phyloP scores from a whole-genome alignment of 2,797 vertebrate species.

The Pantherophis alleghaniensis region DNA sequence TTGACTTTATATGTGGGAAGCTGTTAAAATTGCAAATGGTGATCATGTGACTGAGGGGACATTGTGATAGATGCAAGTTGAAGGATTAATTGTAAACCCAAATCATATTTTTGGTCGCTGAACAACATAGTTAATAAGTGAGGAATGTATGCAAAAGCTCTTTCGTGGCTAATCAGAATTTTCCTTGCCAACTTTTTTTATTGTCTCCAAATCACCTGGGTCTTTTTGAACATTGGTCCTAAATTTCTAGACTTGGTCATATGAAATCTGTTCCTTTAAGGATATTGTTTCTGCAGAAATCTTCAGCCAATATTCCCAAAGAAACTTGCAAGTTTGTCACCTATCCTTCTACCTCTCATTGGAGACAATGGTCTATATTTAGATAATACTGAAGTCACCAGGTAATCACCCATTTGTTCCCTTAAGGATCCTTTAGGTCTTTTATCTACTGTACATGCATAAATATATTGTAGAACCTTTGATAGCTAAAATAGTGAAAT shows the following conservation, averaged over 20 bases:
- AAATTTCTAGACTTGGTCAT: not conserved
- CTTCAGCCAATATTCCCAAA: not conserved
- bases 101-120: not conserved
- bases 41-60: no score
- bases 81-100: not conserved
- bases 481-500: not conserved
- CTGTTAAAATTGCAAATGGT: not conserved
- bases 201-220: not conserved
- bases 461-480: not conserved
- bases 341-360: not conserved
- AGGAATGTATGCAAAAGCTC: not conserved
- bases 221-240: not conserved
- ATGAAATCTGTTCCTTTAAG: not conserved
- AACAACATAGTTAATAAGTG: not conserved
- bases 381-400: not conserved
- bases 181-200: not conserved
- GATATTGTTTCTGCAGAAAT: not conserved
- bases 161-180: not conserved
- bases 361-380: not conserved
- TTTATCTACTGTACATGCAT: not conserved
- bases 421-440: not conserved
- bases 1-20: not conserved
- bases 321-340: not conserved
- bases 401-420: not conserved
- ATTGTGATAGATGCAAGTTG: not conserved